Evolutionary conservation across 2,797 vertebrate genomes (phyloP).

Genomic region (Danio choprae): DNA sequence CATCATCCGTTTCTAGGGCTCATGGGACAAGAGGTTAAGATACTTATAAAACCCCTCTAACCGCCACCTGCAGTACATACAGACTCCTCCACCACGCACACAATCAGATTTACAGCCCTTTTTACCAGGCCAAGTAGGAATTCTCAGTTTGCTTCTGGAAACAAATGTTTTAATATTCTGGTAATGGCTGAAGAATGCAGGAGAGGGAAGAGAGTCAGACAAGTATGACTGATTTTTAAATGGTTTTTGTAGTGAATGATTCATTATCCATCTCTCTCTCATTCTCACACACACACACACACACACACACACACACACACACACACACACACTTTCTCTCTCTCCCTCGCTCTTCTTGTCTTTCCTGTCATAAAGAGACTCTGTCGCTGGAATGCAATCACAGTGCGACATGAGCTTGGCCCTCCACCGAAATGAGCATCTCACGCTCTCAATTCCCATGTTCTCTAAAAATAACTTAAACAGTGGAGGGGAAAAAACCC

Average conservation of each 20-base stretch:
- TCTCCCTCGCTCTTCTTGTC: conserved; percentile 10
- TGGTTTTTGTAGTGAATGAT: conserved; percentile 55
- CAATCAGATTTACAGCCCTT: conserved; percentile 46
- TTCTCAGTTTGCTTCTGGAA: conserved; percentile 52
- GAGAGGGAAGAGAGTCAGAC: conserved; percentile 52
- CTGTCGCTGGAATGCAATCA: conserved; percentile 46
- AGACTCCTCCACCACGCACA: not conserved
- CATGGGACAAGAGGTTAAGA: conserved; percentile 58
- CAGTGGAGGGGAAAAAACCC: conserved; percentile 16
- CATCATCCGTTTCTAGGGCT: conserved; percentile 58
- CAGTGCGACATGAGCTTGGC: conserved; percentile 44
- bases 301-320: not conserved
- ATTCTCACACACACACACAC: not conserved
- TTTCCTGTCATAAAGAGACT: conserved; percentile 47
- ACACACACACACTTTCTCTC: not conserved
- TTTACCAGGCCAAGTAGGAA: conserved; percentile 51
- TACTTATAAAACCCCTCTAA: conserved; percentile 38
- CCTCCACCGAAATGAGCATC: conserved; percentile 57
- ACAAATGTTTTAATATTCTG: conserved; percentile 62
- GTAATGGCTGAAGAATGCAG: conserved; percentile 57
- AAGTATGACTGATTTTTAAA: conserved; percentile 60
- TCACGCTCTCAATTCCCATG: conserved; percentile 58
- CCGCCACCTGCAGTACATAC: conserved; percentile 40
- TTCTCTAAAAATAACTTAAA: conserved; percentile 61
- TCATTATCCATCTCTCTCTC: conserved; percentile 26